These are phyloP conservation scores for Andrena haemorrhoa DNA, from an alignment of 2,888 invertebrate species.

Conservation along the genomic window DNA sequence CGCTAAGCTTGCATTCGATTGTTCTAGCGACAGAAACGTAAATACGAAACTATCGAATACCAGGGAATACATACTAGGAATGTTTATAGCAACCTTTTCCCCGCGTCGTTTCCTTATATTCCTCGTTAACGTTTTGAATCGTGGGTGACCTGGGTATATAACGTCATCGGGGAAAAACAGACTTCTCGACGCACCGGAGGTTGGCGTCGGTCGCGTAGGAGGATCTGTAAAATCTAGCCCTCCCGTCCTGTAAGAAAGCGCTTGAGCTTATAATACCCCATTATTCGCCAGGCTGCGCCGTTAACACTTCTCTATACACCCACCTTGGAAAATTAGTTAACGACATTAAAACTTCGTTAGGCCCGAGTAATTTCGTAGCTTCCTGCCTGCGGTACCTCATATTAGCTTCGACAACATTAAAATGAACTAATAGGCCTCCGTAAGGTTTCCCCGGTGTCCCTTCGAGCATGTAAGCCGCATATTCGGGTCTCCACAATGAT, in stretches of 20 bases:
- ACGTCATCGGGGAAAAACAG: conserved; percentile 97
- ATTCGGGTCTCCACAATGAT: conserved; percentile 98
- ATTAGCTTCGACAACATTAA: conserved; percentile 99
- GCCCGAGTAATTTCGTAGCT: conserved; percentile 90
- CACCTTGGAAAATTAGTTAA: conserved; percentile 97
- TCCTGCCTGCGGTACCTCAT: conserved; percentile 96
- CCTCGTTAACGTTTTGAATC: conserved; percentile 96
- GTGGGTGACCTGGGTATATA: conserved; percentile 97
- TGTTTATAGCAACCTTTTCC: conserved; percentile 97
- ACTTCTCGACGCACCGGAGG: conserved; percentile 92
- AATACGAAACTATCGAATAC: background rate
- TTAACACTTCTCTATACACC: background rate
- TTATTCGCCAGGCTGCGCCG: conserved; percentile 10
- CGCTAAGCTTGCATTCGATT: conserved; percentile 2
- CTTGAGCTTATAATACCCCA: conserved; percentile 3
- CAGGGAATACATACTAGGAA: conserved; percentile 91
- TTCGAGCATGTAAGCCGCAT: conserved; percentile 99
- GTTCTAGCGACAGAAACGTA: conserved; percentile 2
- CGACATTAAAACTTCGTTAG: conserved; percentile 94
- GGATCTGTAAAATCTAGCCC: conserved; percentile 96
- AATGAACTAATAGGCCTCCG: conserved; percentile 97
- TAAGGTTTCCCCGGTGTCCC: conserved; percentile 99
- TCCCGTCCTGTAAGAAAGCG: conserved; percentile 89
- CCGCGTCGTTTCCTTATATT: conserved; percentile 97
- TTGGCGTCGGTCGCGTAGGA: conserved; percentile 89